Conservation (phyloP, 2,888 invertebrate species). For the Brassicogethes aeneus region DNA sequence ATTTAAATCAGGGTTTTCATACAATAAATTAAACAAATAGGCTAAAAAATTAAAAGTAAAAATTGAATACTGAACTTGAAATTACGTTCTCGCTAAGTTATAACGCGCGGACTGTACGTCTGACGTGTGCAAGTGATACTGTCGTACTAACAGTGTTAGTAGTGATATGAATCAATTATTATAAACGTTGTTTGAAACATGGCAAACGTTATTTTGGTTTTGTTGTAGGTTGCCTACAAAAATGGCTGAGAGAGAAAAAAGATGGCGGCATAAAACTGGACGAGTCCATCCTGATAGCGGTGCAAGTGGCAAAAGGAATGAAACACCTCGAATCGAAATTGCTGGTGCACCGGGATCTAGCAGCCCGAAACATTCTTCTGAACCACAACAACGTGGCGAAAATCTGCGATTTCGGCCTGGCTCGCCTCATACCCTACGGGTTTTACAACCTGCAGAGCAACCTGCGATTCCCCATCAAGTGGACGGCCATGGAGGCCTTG, state of each 20-base stretch:
- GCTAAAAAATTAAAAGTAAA: too few relatives aligned
- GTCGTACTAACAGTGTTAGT: too few relatives aligned
- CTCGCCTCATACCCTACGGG: conserved; percentile 82
- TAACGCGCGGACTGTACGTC: too few relatives aligned
- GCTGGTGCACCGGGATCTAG: conserved; percentile 80
- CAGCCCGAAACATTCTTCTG: conserved; percentile 82
- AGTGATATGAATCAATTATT: too few relatives aligned
- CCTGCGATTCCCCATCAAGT: conserved; percentile 86
- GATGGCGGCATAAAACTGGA: background rate
- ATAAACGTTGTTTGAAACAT: too few relatives aligned
- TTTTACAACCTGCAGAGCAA: conserved; percentile 40
- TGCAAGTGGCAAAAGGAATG: conserved; percentile 92
- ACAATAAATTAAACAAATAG: too few relatives aligned
- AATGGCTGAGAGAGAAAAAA: background rate
- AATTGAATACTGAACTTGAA: too few relatives aligned
- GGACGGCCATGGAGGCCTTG: conserved; percentile 93
- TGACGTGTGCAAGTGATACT: too few relatives aligned
- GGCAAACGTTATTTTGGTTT: too few relatives aligned
- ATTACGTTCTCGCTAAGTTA: too few relatives aligned
- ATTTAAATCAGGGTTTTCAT: too few relatives aligned
- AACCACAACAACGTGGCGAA: conserved; percentile 88
- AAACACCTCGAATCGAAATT: conserved; percentile 85
- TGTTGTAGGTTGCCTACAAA: background rate
- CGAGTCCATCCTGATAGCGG: conserved; percentile 42
- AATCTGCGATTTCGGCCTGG: conserved; percentile 94